Percentiles rank a stretch among this genome's conserved stretches.
Conservation (phyloP, 2,113 vertebrate species). For the Poecile atricapillus region DNA sequence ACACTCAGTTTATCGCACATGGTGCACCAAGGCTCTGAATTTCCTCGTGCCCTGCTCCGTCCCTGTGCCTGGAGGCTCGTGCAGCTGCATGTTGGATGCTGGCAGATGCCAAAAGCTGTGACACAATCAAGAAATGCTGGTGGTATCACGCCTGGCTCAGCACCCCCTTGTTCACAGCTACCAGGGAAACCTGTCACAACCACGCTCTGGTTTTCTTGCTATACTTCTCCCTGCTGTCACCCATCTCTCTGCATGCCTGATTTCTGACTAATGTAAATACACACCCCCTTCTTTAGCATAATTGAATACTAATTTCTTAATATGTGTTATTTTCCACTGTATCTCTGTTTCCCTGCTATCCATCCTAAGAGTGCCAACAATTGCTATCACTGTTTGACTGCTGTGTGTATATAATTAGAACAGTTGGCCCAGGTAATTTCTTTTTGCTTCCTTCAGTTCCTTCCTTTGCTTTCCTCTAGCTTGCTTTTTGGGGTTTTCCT, state of each 20-base stretch:
- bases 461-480: not conserved
- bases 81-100: not conserved
- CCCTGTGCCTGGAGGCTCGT: not conserved
- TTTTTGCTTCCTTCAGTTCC: slow-evolving; percentile 4
- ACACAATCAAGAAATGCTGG: not conserved
- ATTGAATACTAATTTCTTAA: slow-evolving; percentile 24
- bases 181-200: not conserved
- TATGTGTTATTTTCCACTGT: slow-evolving; percentile 10
- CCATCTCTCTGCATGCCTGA: slow-evolving; percentile 16
- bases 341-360: not conserved
- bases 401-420: slow-evolving; percentile 55
- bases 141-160: not conserved
- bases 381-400: slow-evolving; percentile 6
- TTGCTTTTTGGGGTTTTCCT: not conserved
- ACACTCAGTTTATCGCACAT: rapidly evolving
- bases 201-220: not conserved
- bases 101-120: not conserved
- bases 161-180: not conserved
- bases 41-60: not conserved
- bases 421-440: slow-evolving; percentile 38
- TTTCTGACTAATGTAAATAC: slow-evolving; percentile 20
- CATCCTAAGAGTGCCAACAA: not conserved
- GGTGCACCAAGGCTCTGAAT: not conserved
- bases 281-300: not conserved
- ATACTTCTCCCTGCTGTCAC: not conserved